Evolutionary conservation across 1,140 invertebrate species (phyloP).

Genomic region (Paralvinella palmiformis): DNA sequence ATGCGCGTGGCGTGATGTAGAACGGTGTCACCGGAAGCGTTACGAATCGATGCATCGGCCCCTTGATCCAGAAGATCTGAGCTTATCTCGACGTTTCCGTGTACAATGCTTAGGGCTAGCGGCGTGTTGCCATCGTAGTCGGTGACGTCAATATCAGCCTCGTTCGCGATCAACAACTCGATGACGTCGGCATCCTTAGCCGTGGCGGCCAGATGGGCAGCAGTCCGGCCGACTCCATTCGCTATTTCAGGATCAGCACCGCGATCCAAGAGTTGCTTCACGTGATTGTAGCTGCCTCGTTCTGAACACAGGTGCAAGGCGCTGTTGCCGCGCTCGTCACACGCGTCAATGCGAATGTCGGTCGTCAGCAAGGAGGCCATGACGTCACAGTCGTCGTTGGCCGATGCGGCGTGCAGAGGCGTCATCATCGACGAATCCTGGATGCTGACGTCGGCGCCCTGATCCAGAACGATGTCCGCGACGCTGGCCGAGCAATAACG

Average conservation of each 20-base stretch:
- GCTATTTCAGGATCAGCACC: background rate
- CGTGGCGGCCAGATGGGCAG: background rate
- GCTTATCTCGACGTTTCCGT: background rate
- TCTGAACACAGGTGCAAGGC: background rate
- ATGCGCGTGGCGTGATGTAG: background rate
- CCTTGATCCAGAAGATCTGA: background rate
- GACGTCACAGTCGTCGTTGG: background rate
- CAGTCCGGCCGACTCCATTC: background rate
- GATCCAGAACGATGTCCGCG: background rate
- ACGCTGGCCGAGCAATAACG: background rate
- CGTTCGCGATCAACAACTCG: slow-evolving; percentile 9
- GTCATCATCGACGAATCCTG: background rate
- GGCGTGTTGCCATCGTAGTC: slow-evolving; percentile 4
- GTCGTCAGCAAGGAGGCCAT: background rate
- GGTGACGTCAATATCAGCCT: background rate
- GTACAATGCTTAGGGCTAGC: background rate
- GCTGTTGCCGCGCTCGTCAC: background rate
- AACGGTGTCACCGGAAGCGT: slow-evolving; percentile 6
- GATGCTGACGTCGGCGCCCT: background rate
- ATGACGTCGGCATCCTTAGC: slow-evolving; percentile 6
- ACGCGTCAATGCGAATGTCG: background rate
- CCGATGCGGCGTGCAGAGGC: background rate
- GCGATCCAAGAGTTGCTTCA: background rate
- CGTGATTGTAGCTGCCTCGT: slow-evolving; percentile 5
- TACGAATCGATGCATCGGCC: background rate